A percentile compares a stretch with the other conserved stretches of the same genome.
Conservation (phyloP, 2,113 vertebrate genomes). For the Mobula birostris region DNA sequence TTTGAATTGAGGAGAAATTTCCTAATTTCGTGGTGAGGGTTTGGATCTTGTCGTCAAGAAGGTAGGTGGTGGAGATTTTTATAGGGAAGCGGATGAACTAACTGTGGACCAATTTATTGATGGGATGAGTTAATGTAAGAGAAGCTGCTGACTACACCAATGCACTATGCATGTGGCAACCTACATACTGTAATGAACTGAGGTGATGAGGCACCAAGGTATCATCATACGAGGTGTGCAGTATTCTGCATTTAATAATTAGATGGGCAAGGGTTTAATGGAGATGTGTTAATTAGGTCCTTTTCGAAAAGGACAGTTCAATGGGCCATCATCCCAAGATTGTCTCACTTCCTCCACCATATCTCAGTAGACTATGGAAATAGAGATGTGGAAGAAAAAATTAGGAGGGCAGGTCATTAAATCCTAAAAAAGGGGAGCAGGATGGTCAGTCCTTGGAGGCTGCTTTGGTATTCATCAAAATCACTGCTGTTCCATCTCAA, state of each 20-base stretch:
- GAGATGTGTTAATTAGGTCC: background rate
- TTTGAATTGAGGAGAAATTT: background rate
- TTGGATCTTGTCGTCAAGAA: background rate
- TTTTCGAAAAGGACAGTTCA: background rate
- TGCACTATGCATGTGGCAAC: background rate
- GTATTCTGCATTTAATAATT: background rate
- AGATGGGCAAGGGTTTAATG: background rate
- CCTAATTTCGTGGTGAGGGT: background rate
- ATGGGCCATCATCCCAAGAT: no score
- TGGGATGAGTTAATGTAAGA: background rate
- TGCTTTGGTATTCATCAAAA: no score
- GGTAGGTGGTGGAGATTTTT: background rate
- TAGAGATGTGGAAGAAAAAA: no score
- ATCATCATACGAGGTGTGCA: background rate
- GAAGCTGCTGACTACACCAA: background rate
- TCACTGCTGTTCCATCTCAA: no score
- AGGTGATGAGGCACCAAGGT: background rate
- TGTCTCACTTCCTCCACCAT: no score
- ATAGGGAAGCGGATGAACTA: background rate
- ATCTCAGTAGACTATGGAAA: no score
- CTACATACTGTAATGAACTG: background rate
- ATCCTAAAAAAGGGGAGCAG: no score
- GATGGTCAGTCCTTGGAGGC: no score
- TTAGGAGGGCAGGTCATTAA: no score
- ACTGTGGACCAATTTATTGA: background rate